Evolutionary conservation across 64 coral and sea anemone species (phyloP).

Genomic region (Montipora sp.): DNA sequence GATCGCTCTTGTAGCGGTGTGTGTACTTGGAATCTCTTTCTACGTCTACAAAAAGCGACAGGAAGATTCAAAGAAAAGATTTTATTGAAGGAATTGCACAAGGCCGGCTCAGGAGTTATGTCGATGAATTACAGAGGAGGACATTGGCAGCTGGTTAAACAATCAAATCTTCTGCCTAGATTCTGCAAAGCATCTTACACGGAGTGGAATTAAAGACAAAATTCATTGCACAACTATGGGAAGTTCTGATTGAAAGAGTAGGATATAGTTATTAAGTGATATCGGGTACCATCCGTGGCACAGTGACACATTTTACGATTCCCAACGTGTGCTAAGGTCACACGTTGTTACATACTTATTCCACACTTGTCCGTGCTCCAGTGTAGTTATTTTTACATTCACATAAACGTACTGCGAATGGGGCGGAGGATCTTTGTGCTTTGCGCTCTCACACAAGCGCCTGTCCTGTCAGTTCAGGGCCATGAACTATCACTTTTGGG

Average conservation of each 20-base stretch:
- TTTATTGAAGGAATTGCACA: slow-evolving; percentile 54
- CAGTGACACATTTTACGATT: no score
- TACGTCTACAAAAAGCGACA: slow-evolving; percentile 92
- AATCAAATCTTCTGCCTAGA: background rate
- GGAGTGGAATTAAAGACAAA: background rate
- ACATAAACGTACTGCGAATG: no score
- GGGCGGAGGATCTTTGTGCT: no score
- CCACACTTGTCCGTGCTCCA: no score
- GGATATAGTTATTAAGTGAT: background rate
- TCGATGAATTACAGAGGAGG: background rate
- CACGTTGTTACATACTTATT: no score
- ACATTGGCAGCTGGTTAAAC: background rate
- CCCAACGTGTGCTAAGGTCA: no score
- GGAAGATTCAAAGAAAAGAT: slow-evolving; percentile 84
- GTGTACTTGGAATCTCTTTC: slow-evolving; percentile 56
- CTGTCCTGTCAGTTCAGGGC: no score
- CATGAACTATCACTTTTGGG: no score
- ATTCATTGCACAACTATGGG: background rate
- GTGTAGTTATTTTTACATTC: no score
- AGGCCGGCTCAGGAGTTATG: background rate
- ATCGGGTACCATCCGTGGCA: no score
- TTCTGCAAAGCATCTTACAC: background rate
- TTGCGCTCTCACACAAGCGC: no score
- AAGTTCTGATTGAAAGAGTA: no score
- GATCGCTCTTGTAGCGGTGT: slow-evolving; percentile 64